Percentiles rank a stretch among this genome's conserved stretches.
Evolutionary conservation across 1,140 invertebrate genomes (phyloP).

Genomic region (Drosophila mauritiana): DNA sequence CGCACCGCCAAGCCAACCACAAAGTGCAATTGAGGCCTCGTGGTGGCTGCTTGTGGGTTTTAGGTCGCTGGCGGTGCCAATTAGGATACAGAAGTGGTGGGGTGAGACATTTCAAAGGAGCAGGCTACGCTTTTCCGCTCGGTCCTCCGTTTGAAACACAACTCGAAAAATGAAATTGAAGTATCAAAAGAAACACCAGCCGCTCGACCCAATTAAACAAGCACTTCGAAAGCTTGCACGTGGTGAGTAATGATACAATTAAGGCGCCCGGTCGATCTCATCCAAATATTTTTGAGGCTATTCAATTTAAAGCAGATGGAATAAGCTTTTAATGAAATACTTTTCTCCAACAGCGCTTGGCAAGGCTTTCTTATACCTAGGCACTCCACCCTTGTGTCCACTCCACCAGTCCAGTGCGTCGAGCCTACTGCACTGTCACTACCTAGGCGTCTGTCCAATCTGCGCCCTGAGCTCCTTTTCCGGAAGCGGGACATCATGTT

Average conservation of each 20-base stretch:
- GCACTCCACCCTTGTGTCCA: conserved; percentile 35
- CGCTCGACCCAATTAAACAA: conserved; percentile 60
- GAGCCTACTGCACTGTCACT: conserved; percentile 25
- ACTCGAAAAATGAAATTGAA: conserved; percentile 70
- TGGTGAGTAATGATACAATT: conserved; percentile 40
- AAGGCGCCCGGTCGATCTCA: too few relatives aligned
- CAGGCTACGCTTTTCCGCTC: conserved; percentile 1
- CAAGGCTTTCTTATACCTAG: conserved; percentile 50
- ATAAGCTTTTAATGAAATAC: not conserved
- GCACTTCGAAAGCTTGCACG: conserved; percentile 16
- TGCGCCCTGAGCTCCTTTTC: conserved; percentile 19
- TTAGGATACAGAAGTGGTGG: conserved; percentile 38
- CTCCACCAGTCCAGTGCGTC: conserved; percentile 26
- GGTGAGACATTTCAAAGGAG: conserved; percentile 17
- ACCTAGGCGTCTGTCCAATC: conserved; percentile 19
- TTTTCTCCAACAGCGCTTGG: conserved; percentile 21
- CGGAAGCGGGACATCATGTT: conserved; percentile 29
- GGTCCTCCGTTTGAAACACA: conserved; percentile 35
- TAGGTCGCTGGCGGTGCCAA: conserved; percentile 23
- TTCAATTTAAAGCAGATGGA: too few relatives aligned
- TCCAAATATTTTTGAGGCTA: too few relatives aligned
- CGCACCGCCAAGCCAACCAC: not conserved
- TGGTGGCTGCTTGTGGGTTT: conserved; percentile 26
- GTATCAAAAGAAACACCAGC: conserved; percentile 66
- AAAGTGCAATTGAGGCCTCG: conserved; percentile 55